Conservation (phyloP, 2,888 invertebrate genomes). For the Cactoblastis cactorum region DNA sequence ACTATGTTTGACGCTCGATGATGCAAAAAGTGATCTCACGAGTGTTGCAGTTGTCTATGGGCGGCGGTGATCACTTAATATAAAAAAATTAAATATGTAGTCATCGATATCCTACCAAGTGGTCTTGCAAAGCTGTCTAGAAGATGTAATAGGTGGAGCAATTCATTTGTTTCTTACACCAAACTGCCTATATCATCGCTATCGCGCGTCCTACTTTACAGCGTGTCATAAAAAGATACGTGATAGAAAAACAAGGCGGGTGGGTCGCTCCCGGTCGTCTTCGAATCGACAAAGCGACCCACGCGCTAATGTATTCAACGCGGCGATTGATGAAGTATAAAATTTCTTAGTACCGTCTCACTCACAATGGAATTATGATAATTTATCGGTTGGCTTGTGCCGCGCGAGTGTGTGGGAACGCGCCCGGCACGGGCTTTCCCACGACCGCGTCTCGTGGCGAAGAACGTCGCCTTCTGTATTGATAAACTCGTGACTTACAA, state of each 20-base stretch:
- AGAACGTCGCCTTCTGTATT: constrained; percentile 49
- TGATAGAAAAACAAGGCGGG: constrained; percentile 52
- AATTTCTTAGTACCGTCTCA: constrained; percentile 79
- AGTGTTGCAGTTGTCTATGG: too few species aligned
- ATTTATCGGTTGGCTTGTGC: constrained; percentile 80
- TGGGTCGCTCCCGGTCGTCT: constrained; percentile 37
- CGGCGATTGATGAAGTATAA: constrained; percentile 79
- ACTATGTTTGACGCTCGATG: too few species aligned
- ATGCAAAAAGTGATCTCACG: too few species aligned
- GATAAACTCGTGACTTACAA: constrained; percentile 46
- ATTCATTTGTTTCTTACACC: constrained; percentile 34
- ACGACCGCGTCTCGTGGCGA: constrained; percentile 51
- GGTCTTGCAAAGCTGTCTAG: too few species aligned
- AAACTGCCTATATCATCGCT: constrained; percentile 27
- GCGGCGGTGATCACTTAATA: too few species aligned
- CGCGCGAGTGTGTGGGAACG: constrained; percentile 80
- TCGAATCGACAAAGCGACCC: constrained; percentile 65
- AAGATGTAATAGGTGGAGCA: not conserved
- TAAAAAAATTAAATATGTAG: too few species aligned
- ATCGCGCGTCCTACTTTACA: constrained; percentile 26
- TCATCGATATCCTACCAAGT: too few species aligned
- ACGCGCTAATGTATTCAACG: constrained; percentile 78
- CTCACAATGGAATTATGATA: constrained; percentile 80
- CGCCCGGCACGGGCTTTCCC: constrained; percentile 78
- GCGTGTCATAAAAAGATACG: constrained; percentile 43